These are phyloP conservation scores for Mustelus asterias DNA, from an alignment of 2,113 vertebrate species.

Conservation along the genomic window DNA sequence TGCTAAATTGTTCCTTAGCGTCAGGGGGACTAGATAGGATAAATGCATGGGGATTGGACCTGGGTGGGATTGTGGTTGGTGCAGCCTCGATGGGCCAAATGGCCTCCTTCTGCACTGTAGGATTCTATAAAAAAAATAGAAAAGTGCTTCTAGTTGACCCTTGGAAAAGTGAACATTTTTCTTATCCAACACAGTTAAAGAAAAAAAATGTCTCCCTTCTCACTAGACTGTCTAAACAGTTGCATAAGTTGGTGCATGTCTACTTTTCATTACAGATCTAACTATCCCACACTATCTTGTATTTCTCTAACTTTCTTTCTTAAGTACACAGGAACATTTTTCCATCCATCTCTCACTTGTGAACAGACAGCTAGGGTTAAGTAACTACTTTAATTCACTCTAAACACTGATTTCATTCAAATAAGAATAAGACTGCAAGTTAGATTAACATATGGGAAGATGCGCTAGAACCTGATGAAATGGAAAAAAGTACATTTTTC, in stretches of 20 bases:
- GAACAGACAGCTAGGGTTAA: background rate
- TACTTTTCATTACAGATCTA: background rate
- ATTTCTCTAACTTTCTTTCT: background rate
- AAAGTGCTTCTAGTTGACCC: background rate
- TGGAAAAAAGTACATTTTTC: background rate
- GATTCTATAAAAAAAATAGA: background rate
- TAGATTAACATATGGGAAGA: background rate
- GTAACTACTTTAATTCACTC: background rate
- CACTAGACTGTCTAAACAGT: background rate
- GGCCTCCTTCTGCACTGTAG: no score
- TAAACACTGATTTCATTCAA: background rate
- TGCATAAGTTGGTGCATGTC: background rate
- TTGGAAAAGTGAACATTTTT: background rate
- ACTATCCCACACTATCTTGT: background rate
- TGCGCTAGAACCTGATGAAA: background rate
- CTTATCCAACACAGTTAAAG: background rate
- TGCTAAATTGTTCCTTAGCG: no score
- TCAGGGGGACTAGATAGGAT: no score
- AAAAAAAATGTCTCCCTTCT: background rate
- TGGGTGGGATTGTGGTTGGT: no score
- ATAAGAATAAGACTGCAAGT: background rate
- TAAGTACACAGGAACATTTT: background rate
- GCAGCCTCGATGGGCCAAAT: no score
- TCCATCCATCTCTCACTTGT: background rate
- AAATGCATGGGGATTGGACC: no score